Base-by-base conservation (phyloP, 2,888 invertebrate species). In the Eustalomyia histrio region DNA sequence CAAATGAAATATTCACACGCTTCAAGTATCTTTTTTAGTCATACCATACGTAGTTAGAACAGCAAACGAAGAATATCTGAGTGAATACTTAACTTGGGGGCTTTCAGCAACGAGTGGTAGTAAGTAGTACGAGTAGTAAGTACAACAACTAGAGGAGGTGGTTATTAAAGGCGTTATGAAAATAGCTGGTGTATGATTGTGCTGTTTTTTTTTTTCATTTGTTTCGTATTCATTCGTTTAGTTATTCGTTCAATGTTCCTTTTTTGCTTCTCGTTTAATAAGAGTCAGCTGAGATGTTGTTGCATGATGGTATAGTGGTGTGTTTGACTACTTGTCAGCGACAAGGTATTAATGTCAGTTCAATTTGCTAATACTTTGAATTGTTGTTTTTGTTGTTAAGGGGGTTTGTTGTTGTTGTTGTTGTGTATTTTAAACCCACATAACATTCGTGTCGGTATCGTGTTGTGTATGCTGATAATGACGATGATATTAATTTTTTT, bases 301-400 rank as follows among this genome's bases (percentile, higher is more conserved):
- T 14, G 33, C 9, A 24, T 33, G 61, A 35, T 72, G 21, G 57
- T 68, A 24, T 21, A 43, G 78, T 72, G 33, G 52, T 29, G 10
- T 58, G 29, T 52, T 57, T 29, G 60, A 58, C 68, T 69, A 80
- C 78, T 78, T 79, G 74, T 80, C 80, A 79, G 69, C 78, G 69
- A 75, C 75, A 73, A 68, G 67, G 78, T 71, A 80, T 82, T 80
- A 82, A 82, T 78, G 80, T 80, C 82, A 78, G 76, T 74, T 76
- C 65, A 76, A 65, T 74, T 81, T 78, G 73, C 73, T 67, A 73
- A 76, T 52, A 53, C 53, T 61, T 72, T 53, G n/a, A 73, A 65
- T 71, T 35, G 76, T 71, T 35, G 76, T 43, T 75, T 47, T 64
- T 33, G 55, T 61, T 71, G 61, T 67, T 67, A 71, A 78, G 71